Evolutionary conservation across 2,888 invertebrate genomes (phyloP).

Genomic region (Drosophila demipolita): DNA sequence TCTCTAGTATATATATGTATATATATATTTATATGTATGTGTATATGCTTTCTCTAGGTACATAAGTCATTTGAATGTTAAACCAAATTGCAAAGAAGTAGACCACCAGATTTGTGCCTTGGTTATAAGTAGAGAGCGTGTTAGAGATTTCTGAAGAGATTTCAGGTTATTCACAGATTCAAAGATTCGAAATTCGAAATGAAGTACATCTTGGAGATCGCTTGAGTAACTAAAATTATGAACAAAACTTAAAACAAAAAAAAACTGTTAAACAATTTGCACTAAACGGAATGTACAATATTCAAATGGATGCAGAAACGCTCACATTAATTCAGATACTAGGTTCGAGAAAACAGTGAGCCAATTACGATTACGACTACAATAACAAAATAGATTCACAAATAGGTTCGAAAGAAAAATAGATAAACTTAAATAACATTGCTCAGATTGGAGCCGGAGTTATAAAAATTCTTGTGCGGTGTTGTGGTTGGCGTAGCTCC

Average conservation of each 20-base stretch:
- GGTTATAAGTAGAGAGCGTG: conserved; percentile 41
- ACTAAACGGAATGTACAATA: conserved; percentile 73
- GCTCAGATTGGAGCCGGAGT: conserved; percentile 62
- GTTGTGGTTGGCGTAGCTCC: conserved; percentile 69
- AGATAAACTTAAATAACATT: conserved; percentile 58
- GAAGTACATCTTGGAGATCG: conserved; percentile 74
- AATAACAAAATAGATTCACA: conserved; percentile 40
- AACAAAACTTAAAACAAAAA: conserved; percentile 41
- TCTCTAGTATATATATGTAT: conserved; percentile 34
- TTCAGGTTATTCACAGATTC: conserved; percentile 37
- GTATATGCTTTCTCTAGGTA: conserved; percentile 72
- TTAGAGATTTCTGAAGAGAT: conserved; percentile 45
- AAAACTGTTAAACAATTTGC: conserved; percentile 51
- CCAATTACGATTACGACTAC: conserved; percentile 1
- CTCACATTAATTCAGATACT: conserved; percentile 46
- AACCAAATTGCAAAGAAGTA: conserved; percentile 34
- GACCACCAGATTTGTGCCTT: conserved; percentile 48
- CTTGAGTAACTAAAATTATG: conserved; percentile 51
- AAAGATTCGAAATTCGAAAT: conserved; percentile 39
- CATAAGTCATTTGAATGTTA: conserved; percentile 62
- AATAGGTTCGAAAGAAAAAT: conserved; percentile 10
- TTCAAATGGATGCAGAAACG: conserved; percentile 29
- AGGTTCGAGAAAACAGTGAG: conserved; percentile 27
- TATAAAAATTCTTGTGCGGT: conserved; percentile 50
- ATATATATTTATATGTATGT: conserved; percentile 37